Evolutionary conservation across 2,888 invertebrate genomes (phyloP), one percentile per base, ranked within the genome.

Genomic region (Mylabris sibirica): DNA sequence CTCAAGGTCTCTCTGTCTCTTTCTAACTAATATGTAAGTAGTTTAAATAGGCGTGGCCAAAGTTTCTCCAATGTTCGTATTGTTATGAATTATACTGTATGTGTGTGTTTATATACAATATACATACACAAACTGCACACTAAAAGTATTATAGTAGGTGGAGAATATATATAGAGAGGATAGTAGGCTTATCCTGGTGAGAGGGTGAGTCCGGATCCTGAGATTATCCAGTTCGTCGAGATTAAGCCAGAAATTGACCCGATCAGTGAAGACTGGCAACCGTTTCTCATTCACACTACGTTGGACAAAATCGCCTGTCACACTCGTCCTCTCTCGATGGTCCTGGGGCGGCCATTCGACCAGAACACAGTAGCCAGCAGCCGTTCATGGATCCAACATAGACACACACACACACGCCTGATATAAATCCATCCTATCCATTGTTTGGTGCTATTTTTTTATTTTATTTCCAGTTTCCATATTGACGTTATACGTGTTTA

Each of bases 241-340:
- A 83, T 84, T 83, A 84, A 82, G 82, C 83, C 77, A 82, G 83
- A 82, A 84, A 84, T 84, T 83, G 84, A 83, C 83, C 83, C 82
- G 82, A 82, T 83, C 82, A 49, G 70, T 17, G 44, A 44, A 68
- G 60, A 20, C 70, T 67, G 63, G 67, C 82, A 78, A 78, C 82
- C 82, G 83, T 84, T 81, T 80, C 81, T 84, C 84, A 84, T 84
- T 84, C 83, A 83, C 84, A 84, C 83, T 74, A 82, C 83, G 83
- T 79, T 84, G 79, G 75, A 78, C 84, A 84, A 49, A 83, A 84
- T 84, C 82, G 81, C 79, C 80, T 81, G 81, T 81, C 81, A 81
- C 80, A 77, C 78, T 78, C 77, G 77, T 78, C 77, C 76, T 57
- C 76, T 57, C 30, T 30, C 20, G 49, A 49, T 20, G 49, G 49